A percentile compares a stretch with the other conserved stretches of the same genome.
Evolutionary conservation across 2,113 vertebrate genomes (phyloP).

Genomic region (Chloropsis hardwickii): DNA sequence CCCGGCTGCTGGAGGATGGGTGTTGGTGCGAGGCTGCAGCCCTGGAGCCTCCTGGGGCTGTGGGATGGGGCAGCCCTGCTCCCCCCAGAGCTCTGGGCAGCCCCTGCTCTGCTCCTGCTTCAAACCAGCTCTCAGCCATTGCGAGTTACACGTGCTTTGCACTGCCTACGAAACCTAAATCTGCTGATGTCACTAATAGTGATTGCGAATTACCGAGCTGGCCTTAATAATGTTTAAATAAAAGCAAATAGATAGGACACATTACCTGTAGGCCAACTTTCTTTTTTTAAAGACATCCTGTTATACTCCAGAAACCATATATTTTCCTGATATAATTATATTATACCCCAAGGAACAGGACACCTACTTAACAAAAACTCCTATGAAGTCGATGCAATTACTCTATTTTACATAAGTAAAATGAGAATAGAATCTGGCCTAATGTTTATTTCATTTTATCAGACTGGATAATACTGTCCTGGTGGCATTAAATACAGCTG

Average conservation of each 20-base stretch:
- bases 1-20: background rate
- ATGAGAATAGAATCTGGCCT: constrained; percentile 10
- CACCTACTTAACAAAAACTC: background rate
- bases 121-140: accelerated
- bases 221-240: background rate
- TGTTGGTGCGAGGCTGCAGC: background rate
- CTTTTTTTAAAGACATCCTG: background rate
- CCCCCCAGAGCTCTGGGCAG: accelerated
- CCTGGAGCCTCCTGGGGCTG: background rate
- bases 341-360: background rate
- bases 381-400: background rate
- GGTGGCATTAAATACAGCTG: constrained; percentile 45
- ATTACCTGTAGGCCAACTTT: background rate
- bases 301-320: background rate
- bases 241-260: background rate
- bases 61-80: background rate
- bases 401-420: background rate
- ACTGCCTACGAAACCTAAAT: background rate
- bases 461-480: constrained; percentile 27
- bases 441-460: constrained; percentile 48
- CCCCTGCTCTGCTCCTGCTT: accelerated
- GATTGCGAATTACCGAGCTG: background rate
- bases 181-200: background rate
- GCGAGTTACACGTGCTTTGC: accelerated
- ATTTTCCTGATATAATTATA: constrained; percentile 1